Conservation (phyloP, 30 jellyfish, hydroid and myxozoan genomes). For the Calvadosia cruxmelitensis region DNA sequence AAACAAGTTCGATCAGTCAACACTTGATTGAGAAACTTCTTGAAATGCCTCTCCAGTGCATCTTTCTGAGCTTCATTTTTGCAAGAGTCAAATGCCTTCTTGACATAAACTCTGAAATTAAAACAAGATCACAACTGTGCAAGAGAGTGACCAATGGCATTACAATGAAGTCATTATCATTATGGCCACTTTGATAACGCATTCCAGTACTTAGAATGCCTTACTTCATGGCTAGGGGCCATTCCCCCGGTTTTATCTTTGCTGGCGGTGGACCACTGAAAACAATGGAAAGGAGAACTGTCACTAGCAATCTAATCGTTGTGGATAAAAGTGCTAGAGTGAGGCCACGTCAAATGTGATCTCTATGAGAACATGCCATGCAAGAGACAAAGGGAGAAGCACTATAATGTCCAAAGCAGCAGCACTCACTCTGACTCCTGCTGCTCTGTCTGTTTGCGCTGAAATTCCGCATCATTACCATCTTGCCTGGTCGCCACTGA, state of each 20-base stretch:
- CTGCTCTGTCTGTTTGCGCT: no score
- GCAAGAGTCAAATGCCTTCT: slow-evolving; percentile 58
- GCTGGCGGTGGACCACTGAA: neutral
- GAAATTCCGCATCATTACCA: no score
- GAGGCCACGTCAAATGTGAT: neutral
- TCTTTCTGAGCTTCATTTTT: slow-evolving; percentile 60
- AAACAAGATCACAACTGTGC: neutral
- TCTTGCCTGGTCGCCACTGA: neutral
- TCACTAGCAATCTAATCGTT: neutral
- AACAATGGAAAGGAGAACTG: neutral
- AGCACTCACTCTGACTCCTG: no score
- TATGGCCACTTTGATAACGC: no score
- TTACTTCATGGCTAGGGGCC: slow-evolving; percentile 85
- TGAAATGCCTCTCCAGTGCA: slow-evolving; percentile 47
- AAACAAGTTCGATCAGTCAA: slow-evolving; percentile 80
- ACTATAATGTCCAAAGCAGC: no score
- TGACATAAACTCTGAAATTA: slow-evolving; percentile 45
- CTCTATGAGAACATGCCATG: no score
- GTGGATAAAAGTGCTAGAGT: neutral
- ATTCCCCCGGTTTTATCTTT: slow-evolving; percentile 15
- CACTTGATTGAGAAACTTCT: slow-evolving; percentile 40
- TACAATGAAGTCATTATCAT: no score
- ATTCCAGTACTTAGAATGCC: neutral
- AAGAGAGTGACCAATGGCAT: no score
- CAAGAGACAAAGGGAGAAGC: no score